Base-by-base conservation (phyloP, 2,113 vertebrate species). In the Herpetotheres cachinnans region DNA sequence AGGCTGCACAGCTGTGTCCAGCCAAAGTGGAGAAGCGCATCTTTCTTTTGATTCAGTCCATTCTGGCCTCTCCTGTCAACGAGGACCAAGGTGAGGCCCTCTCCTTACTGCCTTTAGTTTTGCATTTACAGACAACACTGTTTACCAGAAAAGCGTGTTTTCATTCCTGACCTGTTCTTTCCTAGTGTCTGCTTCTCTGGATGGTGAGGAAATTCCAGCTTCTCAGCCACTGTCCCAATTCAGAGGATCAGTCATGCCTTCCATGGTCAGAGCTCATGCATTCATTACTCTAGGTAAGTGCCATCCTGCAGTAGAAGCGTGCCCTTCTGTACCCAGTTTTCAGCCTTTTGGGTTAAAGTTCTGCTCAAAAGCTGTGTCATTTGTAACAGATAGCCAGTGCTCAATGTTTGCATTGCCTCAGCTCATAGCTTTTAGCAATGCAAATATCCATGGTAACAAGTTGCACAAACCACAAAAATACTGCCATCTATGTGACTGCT, bases 21-120 rank as follows among this genome's bases (percentile, higher is more conserved):
- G 94, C 98, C 63, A 98, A 93, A 93, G 98, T 99, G 55, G 97
- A 97, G 62, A 98, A 99, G 59, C 97, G 95, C 74, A 86, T 98
- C 29, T 98, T 99, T 76, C 98, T 99, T n/a, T 85, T 99, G 71
- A 98, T 99, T 50, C 99, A 99, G 61, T 99, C 99, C 66, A 98
- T 99, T 47, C 97, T 99, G 89, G 99, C 99, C 27, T 74, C 98
- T 32, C 91, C 98, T 63, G 89, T 95, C 42, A 97, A 95, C 17
- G 8, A 79, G 30, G 97, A 98, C 38, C 80, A 97, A 73, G 8
- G 99, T 99, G 96, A 95, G 98, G 22, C 78, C 6, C 44, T 34
- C 38, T 11, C 36, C 38, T 16, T 27, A 10, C 46, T 87, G 54
- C 73, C 47, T 56, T 82, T 7, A 27, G 26, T 36, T 46, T 49